phyloP scores from a whole-genome alignment of 2,888 invertebrate species.

The Myopa tessellatipennis region DNA sequence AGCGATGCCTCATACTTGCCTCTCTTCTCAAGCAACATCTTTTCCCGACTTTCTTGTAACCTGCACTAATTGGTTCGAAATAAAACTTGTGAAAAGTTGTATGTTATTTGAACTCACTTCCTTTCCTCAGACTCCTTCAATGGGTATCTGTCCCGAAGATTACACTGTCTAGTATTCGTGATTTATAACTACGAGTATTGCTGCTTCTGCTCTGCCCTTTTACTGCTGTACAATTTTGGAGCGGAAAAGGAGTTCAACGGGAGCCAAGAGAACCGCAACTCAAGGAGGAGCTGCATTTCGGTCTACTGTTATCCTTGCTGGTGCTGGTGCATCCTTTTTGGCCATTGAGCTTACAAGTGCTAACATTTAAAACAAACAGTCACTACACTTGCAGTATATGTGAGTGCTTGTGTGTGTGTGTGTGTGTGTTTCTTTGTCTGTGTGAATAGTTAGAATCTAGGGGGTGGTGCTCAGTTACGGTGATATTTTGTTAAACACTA shows the following conservation, averaged over 20 bases:
- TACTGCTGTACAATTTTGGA: neutral
- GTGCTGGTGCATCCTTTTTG: neutral
- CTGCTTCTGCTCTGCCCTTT: neutral
- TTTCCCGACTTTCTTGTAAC: neutral
- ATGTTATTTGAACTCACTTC: too few relatives aligned
- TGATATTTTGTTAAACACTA: neutral
- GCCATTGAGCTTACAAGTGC: conserved; percentile 2
- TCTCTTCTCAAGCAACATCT: conserved; percentile 11
- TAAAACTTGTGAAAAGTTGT: too few relatives aligned
- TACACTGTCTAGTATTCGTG: neutral
- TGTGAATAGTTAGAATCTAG: neutral
- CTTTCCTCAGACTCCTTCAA: neutral
- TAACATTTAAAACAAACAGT: conserved; percentile 10
- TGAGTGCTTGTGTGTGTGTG: too few relatives aligned
- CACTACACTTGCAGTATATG: neutral
- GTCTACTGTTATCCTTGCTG: neutral
- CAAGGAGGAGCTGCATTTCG: neutral
- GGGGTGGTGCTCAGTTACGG: neutral
- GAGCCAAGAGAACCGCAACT: conserved; percentile 14
- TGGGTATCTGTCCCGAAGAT: neutral
- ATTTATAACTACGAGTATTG: conserved; percentile 17
- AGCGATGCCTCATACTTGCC: too few relatives aligned
- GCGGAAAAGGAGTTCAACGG: conserved; percentile 12
- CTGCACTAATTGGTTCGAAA: too few relatives aligned
- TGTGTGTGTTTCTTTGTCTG: neutral